Evolutionary conservation across 2,113 vertebrate genomes (phyloP), one percentile per base, ranked within the genome.

Genomic region (Chaetorhynchus papuensis): DNA sequence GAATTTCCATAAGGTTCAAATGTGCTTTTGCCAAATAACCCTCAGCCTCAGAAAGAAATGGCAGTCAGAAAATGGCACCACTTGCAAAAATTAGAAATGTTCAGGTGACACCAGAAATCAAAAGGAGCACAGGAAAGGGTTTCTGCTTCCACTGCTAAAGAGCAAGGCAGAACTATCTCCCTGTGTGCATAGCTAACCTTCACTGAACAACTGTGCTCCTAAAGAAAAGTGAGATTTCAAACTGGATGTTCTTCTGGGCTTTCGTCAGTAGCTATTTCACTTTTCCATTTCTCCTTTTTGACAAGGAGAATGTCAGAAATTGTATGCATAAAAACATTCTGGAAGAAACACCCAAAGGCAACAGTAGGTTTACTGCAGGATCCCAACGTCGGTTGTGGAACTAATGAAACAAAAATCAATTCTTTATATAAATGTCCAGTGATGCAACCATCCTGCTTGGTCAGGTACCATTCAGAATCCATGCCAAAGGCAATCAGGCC

Each of bases 301-400:
- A 65, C 20, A 65, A 41, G 22, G 14, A 39, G 64, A 86, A 70
- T 74, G 64, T 83, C 30, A 70, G 71, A 72, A 80, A 80, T 21
- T 27, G 52, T 57, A 47, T 50, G 37, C 23, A 35, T 65, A 63
- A 94, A 78, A 70, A n/a, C 21, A 31, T 70, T 83, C 35, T 74
- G 66, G 24, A 93, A 91, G 45, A 93, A 93, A 69, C 35, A 74
- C 39, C 13, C 17, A 86, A 85, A 94, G 54, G 68, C 63, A 91
- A 74, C 9, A 53, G 59, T 49, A 82, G 28, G 31, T 82, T 85
- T 88, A 35, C 45, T 86, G n/a, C 35, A 69, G 15, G 64, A 66
- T 82, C 27, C 15, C 45, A 61, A 14, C 0, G 0, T 23, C 0
- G 0, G 27, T 16, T 85, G 74, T 65, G 27, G 75, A 88, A 52